Evolutionary conservation across 2,797 vertebrate species (phyloP), one percentile per base, ranked within the genome.

Genomic region (Rachycentron canadum): DNA sequence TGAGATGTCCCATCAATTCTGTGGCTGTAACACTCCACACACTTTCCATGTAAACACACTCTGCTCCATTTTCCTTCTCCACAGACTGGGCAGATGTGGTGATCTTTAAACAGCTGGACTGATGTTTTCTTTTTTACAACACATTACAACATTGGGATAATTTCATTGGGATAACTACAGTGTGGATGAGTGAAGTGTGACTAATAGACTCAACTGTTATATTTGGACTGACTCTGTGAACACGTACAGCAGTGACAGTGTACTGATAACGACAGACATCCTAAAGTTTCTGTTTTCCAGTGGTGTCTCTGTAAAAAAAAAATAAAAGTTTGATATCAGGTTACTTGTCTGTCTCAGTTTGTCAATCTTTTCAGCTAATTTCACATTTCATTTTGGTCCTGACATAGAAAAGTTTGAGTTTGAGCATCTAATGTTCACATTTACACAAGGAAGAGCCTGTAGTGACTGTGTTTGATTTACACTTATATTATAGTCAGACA

Each of bases 251-350:
- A 50, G 69, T 75, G 63, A 72, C 75, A 49, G 75, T 83, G 73
- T 81, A 70, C 72, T 53, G 56, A 81, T 69, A 38, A 69, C 64
- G 58, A 73, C 74, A 70, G 72, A 81, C 80, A 61, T 83, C 58
- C 58, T 64, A 40, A 83, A 43, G 38, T 83, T 68, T 86, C 62
- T 89, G 89, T 89, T 89, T 86, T 80, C 50, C 70, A 87, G 81
- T 89, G 81, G 85, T 84, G 73, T 89, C 83, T 87, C 86, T 90
- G 82, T 89, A 79, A 86, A 69, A 47, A 80, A n/a, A n/a, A 79
- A 92, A 90, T 91, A 90, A 92, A 91, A 61, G 68, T 88, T 91
- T 90, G 73, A 90, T 90, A 90, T 80, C 47, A 85, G 66, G 53
- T 25, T 38, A 64, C 8, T 5, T 26, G 40, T 41, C 45, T 21